A percentile compares a stretch with the other conserved stretches of the same genome.
These are phyloP conservation scores for Eupeodes latifasciatus DNA, from an alignment of 2,888 invertebrate species.

Conservation along the genomic window DNA sequence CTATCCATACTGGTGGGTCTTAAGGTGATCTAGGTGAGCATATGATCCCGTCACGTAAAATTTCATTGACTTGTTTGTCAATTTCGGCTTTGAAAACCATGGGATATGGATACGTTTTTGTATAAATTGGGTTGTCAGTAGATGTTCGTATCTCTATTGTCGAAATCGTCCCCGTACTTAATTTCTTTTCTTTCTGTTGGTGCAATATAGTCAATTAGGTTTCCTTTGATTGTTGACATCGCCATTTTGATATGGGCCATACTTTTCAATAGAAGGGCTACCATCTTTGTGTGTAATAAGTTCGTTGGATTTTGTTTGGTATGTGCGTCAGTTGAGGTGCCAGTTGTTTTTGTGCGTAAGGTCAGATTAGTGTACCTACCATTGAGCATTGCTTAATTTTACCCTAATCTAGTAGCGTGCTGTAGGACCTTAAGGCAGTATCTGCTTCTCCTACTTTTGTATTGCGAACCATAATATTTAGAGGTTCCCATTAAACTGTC, in stretches of 20 bases:
- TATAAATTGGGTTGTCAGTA: too few relatives aligned
- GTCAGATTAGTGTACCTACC: too few relatives aligned
- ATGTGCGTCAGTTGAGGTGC: too few relatives aligned
- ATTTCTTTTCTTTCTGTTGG: background rate
- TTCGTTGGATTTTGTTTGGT: background rate
- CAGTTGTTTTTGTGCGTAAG: too few relatives aligned
- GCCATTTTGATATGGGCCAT: background rate
- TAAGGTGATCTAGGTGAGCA: background rate
- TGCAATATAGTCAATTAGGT: background rate
- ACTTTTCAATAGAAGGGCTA: background rate
- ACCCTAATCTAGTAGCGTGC: background rate
- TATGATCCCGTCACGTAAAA: background rate
- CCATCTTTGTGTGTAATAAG: background rate
- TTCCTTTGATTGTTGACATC: background rate
- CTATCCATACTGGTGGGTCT: too few relatives aligned
- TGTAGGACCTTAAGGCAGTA: background rate
- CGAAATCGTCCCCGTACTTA: background rate
- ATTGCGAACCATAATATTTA: constrained; percentile 6
- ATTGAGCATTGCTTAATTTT: background rate
- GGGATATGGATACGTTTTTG: background rate
- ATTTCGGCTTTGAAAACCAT: background rate
- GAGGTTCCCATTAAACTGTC: background rate
- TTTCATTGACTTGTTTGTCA: background rate
- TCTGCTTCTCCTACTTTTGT: background rate
- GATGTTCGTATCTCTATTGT: background rate